Percentiles rank a stretch among this genome's conserved stretches.
phyloP scores from a whole-genome alignment of 2,797 vertebrate species.

The Nannoperca australis region DNA sequence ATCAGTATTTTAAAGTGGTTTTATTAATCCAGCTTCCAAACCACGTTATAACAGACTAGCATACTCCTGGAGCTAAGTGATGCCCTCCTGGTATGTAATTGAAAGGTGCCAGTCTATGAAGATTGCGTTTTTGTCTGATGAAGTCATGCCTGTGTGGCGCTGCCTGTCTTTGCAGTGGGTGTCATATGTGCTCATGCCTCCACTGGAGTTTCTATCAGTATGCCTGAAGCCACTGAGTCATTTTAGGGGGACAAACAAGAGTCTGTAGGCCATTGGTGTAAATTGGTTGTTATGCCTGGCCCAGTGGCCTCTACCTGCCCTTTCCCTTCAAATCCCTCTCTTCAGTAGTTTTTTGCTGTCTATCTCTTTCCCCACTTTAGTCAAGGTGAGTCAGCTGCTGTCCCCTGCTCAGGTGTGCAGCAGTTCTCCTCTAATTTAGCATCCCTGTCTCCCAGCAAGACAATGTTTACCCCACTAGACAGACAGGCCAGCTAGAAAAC shows the following conservation, averaged over 20 bases:
- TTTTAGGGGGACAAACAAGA: slow-evolving; percentile 14
- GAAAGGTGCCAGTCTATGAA: slow-evolving; percentile 54
- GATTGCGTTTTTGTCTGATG: slow-evolving; percentile 53
- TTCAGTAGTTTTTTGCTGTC: background rate
- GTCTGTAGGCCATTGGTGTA: slow-evolving; percentile 3
- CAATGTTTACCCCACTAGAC: slow-evolving; percentile 14
- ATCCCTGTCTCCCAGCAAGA: slow-evolving; percentile 31
- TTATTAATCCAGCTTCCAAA: slow-evolving; percentile 42
- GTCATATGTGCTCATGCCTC: slow-evolving; percentile 15
- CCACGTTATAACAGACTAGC: slow-evolving; percentile 20
- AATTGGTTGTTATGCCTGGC: slow-evolving; percentile 5
- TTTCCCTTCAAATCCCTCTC: background rate
- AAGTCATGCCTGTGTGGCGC: slow-evolving; percentile 42
- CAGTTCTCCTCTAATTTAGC: slow-evolving; percentile 54
- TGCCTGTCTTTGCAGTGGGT: slow-evolving; percentile 28
- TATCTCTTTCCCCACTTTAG: slow-evolving; percentile 10
- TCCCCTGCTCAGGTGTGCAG: slow-evolving; percentile 44
- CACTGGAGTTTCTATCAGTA: slow-evolving; percentile 34
- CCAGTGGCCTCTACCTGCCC: background rate
- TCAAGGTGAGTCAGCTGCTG: slow-evolving; percentile 46
- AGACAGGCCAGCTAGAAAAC: slow-evolving; percentile 26
- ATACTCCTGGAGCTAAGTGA: slow-evolving; percentile 29
- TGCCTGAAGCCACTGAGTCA: slow-evolving; percentile 32
- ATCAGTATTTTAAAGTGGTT: slow-evolving; percentile 19
- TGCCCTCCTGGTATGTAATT: slow-evolving; percentile 47